Base-by-base conservation (phyloP, 1,140 invertebrate genomes). In the Drosophila insularis region DNA sequence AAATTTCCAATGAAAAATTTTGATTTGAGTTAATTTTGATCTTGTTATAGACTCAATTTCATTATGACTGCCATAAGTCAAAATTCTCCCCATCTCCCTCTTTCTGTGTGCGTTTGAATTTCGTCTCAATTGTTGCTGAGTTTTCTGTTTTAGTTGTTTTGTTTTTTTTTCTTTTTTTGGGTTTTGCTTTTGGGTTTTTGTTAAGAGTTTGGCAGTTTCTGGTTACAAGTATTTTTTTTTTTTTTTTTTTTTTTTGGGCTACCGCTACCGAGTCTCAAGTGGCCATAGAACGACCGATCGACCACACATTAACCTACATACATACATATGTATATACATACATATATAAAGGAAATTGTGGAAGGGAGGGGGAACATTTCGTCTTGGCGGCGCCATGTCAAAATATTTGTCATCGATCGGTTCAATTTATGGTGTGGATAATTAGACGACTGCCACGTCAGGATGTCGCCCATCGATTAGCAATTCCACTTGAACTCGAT, bases 341-440 rank as follows among this genome's bases (percentile, higher is more conserved):
- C n/a, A n/a, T n/a, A n/a, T n/a, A n/a, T n/a, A n/a, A n/a, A n/a
- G 56, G 40, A 3, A 63, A 59, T 21, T 21, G 32, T 63, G 71
- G 37, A 56, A 31, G 13, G 40, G 50, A 58, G 63, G 21, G 55
- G 53, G 62, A 43, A 58, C 68, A 67, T 46, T 27, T 27, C 55
- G 70, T 65, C 53, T 32, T 53, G 68, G 60, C 67, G 80, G 68
- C 81, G 85, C 77, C 77, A 80, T 77, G 84, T 89, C 84, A 89
- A 78, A 89, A 89, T 89, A 89, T 89, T 89, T 89, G 84, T 89
- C 84, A 73, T 89, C 81, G 69, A 81, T 85, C 78, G 84, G 40
- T 67, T 68, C 81, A 65, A 81, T 86, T 86, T 85, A 81, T 73
- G 81, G 63, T 77, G 66, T 54, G 61, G 74, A 74, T 73, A 87